Evolutionary conservation across 2,113 vertebrate species (phyloP), one percentile per base, ranked within the genome.

Genomic region (Myodes glareolus): DNA sequence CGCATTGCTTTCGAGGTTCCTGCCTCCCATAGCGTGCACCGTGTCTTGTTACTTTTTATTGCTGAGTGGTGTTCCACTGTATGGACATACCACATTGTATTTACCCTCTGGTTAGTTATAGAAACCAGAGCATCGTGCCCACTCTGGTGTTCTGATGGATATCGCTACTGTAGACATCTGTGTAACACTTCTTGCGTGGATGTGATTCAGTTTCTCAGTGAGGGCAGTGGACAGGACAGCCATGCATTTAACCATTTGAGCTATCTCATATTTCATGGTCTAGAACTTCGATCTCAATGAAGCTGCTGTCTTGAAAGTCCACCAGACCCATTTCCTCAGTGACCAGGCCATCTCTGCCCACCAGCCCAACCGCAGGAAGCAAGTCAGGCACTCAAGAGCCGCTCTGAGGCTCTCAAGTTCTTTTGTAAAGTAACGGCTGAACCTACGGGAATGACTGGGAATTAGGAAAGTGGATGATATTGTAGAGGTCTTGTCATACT

Each of bases 51-150:
- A 50, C 14, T 77, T 33, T 78, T 63, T 0, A 21, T 0, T 16
- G 77, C 21, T 31, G 58, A 31, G 19, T 65, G 29, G 19, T 63
- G 42, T 63, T 39, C 58, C 68, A 0, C 0, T 0, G 6, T 0
- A 4, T 1, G n/a, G 42, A 2, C 5, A 2, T 1, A 10, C 14
- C 36, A 33, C 33, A 0, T 19, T 21, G 3, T 1, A 27, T 10
- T 7, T 19, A 21, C 0, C 25, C 7, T 12, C 17, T 31, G 45
- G 19, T 31, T 31, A 21, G 7, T 61, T 47, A 63, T 19, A 29
- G n/a, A 67, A 16, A 67, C 61, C 0, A 2, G 81, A 65, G 81
- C 81, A 45, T 65, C 9, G 3, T 45, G 14, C 61, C 39, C 58
- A 65, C 39, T 85, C 61, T 45, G 29, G 27, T 25, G 81, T 23